Conservation (phyloP, 2,113 vertebrate species). For the Formicarius rufipectus region DNA sequence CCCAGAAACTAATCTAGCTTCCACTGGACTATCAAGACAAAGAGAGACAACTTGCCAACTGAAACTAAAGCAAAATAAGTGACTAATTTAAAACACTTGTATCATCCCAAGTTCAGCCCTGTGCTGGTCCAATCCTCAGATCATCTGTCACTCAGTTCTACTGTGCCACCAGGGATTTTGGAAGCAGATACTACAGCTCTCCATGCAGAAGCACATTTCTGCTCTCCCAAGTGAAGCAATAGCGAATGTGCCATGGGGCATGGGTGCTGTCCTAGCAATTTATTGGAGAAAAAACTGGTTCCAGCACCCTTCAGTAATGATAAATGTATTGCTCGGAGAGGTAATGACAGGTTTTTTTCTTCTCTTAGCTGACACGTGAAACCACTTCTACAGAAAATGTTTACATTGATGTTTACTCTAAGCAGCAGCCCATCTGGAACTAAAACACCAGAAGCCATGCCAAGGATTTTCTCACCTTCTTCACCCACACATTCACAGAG, state of each 20-base stretch:
- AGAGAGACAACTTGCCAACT: neutral
- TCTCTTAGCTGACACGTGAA: neutral
- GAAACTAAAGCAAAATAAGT: neutral
- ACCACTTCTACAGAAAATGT: neutral
- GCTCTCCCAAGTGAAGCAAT: neutral
- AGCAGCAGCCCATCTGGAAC: neutral
- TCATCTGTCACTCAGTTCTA: neutral
- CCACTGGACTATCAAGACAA: neutral
- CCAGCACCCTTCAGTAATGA: neutral
- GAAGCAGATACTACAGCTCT: neutral
- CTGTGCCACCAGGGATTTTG: neutral
- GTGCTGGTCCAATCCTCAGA: neutral
- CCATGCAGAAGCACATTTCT: neutral
- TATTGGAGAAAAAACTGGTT: neutral
- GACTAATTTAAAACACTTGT: neutral
- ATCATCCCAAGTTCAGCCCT: neutral
- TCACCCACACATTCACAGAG: neutral
- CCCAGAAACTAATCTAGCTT: neutral
- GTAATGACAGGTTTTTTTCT: neutral
- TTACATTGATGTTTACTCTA: neutral
- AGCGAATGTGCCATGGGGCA: accelerated
- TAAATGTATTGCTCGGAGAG: neutral
- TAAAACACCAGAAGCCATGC: neutral
- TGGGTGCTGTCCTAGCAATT: neutral
- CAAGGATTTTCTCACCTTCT: neutral